Evolutionary conservation across 1,140 invertebrate species (phyloP).

Genomic region (Adoxophyes honmai): DNA sequence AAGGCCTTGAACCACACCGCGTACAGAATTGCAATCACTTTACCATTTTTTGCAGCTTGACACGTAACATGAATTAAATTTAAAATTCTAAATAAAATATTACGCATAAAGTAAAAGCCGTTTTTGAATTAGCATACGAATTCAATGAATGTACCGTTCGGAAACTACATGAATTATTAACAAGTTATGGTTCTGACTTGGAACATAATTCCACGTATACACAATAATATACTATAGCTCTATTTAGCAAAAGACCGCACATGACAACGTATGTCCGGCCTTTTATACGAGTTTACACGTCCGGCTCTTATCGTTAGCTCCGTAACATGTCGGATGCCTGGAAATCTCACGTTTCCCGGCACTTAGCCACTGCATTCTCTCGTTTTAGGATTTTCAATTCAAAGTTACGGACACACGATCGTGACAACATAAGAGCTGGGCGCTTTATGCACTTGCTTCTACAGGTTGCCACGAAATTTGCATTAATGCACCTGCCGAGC

Average conservation of each 20-base stretch:
- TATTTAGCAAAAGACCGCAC: too few species aligned
- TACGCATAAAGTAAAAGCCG: not conserved
- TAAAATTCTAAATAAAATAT: not conserved
- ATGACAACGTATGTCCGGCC: slow-evolving; percentile 3
- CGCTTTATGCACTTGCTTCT: slow-evolving; percentile 18
- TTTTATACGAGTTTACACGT: slow-evolving; percentile 2
- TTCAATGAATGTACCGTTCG: too few species aligned
- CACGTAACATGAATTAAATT: too few species aligned
- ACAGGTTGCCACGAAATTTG: slow-evolving; percentile 34
- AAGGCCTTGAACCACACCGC: not conserved
- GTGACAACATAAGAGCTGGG: slow-evolving; percentile 39
- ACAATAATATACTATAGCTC: too few species aligned
- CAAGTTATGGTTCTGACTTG: too few species aligned
- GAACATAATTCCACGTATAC: too few species aligned
- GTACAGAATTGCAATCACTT: not conserved
- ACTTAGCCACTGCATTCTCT: too few species aligned
- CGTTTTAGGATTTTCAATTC: not conserved
- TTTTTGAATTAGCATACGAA: not conserved
- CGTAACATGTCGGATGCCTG: not conserved
- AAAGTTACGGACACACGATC: slow-evolving; percentile 43
- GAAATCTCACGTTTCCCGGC: not conserved
- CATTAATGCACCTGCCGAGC: slow-evolving; percentile 50
- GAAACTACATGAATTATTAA: too few species aligned
- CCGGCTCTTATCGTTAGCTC: not conserved
- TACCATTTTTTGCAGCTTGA: not conserved